Base-by-base conservation (phyloP, 2,113 vertebrate genomes). In the Elephantulus edwardii region DNA sequence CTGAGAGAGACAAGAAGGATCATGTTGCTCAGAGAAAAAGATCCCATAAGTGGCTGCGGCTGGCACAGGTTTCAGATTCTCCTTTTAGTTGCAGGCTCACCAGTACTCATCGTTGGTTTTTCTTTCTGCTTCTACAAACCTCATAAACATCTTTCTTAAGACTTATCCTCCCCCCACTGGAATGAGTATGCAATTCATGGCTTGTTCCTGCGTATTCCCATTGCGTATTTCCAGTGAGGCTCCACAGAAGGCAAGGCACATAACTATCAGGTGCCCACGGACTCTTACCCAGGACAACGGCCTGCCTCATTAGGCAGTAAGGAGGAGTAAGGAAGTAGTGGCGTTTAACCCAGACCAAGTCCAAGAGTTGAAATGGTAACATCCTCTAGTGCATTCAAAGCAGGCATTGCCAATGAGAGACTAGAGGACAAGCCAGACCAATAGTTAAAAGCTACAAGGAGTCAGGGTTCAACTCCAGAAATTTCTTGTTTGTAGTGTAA, bases 221-320 rank as follows among this genome's bases (percentile, higher is more conserved):
- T 0, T 24, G 52, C 38, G 35, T 4, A 35, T 56, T 10, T 71
- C 50, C 19, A 6, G 30, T 2, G 35, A 28, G 30, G 42, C 42
- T 24, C 56, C 22, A 1, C 0, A 30, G 80, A 44, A 88, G 54
- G 12, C 10, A 17, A 14, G 7, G 24, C 24, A 1, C 13, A 71
- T 66, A 38, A 44, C 24, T 1, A 13, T n/a, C 8, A 44, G 54
- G 26, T 62, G 33, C 16, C 64, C 48, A 71, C 28, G 42, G 44
- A n/a, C 38, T 48, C 12, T 83, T 54, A 11, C 2, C 68, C 40
- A 6, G n/a, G 35, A 28, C 14, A 2, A 28, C 20, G 9, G 11
- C 14, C 16, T 0, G 0, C 44, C 80, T 26, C 4, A 40, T n/a
- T n/a, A 74, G 8, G 64, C 14, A 17, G 35, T 20, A 0, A 33